Evolutionary conservation across 2,888 invertebrate species (phyloP), one percentile per base, ranked within the genome.

Genomic region (Calliscelio sp.): DNA sequence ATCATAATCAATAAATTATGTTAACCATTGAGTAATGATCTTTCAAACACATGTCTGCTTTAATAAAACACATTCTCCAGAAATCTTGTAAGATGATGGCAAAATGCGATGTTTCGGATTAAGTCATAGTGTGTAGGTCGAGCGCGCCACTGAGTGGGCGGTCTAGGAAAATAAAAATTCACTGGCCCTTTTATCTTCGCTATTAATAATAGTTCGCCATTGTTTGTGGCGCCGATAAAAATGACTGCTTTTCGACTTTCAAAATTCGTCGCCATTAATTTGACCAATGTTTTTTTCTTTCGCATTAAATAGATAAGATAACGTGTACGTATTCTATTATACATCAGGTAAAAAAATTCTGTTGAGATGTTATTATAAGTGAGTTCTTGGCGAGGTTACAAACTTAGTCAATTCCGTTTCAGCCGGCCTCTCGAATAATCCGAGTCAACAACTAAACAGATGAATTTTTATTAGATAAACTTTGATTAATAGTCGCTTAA

Each of bases 171-270:
- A 51, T 38, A 86, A 89, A n/a, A 88, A 88, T 88, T 88, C 87
- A 89, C 88, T 88, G 86, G 86, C 87, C 88, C 89, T 87, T 88
- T 89, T 87, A 86, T 86, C 86, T 86, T 68, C 85, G 87, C 87
- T 89, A 86, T 90, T 88, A 89, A 88, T 89, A 90, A 89, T 41
- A 22, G 41, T 18, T 38, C 41, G 57, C 28, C 20, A 77, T 71
- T 82, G 65, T 78, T 22, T 35, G 55, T 77, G n/a, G 28, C 53
- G 49, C 24, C 46, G 71, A 53, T 59, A 66, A 63, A 75, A 82
- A 70, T 5, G 35, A 49, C 41, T 57, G 63, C 24, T 68, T 55
- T 57, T 53, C 22, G n/a, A 44, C 22, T 73, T 49, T 49, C 20
- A 7, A 79, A 79, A 70, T 70, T 79, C 53, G 18, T 55, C 35